Conservation (phyloP, 2,797 vertebrate genomes). For the Neostethus bicornis region DNA sequence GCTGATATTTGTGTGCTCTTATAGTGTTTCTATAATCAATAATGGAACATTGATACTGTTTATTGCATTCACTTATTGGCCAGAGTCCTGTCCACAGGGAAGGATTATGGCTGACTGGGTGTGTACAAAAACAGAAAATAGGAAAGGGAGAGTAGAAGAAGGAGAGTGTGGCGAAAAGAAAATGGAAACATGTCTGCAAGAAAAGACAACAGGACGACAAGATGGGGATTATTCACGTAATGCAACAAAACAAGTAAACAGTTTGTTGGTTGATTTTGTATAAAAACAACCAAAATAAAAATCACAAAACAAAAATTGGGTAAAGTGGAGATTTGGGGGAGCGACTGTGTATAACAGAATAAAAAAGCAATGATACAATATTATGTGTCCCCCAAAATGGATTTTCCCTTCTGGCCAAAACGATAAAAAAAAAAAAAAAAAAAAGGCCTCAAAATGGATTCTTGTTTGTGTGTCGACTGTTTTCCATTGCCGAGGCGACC, state of each 20-base stretch:
- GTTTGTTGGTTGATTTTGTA: conserved; percentile 36
- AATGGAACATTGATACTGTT: conserved; percentile 70
- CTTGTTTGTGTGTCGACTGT: conserved; percentile 58
- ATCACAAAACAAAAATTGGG: conserved; percentile 35
- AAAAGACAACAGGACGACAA: conserved; percentile 54
- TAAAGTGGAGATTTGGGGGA: conserved; percentile 56
- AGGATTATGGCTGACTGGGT: conserved; percentile 76
- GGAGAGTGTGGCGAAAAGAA: conserved; percentile 60
- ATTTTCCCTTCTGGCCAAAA: conserved; percentile 60
- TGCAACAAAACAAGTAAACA: conserved; percentile 23
- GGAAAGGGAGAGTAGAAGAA: conserved; percentile 61
- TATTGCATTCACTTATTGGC: conserved; percentile 73
- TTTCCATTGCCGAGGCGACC: conserved; percentile 58
- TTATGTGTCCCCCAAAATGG: conserved; percentile 53
- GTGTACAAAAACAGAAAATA: conserved; percentile 65
- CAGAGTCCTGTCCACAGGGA: conserved; percentile 61
- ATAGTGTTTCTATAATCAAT: conserved; percentile 68
- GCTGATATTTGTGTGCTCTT: conserved; percentile 42
- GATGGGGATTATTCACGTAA: conserved; percentile 40
- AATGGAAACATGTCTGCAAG: conserved; percentile 67
- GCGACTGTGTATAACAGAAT: conserved; percentile 53
- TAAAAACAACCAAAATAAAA: conserved; percentile 11
- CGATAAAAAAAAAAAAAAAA: conserved; percentile 56
- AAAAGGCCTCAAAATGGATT: conserved; percentile 65
- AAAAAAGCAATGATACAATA: conserved; percentile 49